Base-by-base conservation (phyloP, 2,113 vertebrate genomes). In the Geococcyx californianus region DNA sequence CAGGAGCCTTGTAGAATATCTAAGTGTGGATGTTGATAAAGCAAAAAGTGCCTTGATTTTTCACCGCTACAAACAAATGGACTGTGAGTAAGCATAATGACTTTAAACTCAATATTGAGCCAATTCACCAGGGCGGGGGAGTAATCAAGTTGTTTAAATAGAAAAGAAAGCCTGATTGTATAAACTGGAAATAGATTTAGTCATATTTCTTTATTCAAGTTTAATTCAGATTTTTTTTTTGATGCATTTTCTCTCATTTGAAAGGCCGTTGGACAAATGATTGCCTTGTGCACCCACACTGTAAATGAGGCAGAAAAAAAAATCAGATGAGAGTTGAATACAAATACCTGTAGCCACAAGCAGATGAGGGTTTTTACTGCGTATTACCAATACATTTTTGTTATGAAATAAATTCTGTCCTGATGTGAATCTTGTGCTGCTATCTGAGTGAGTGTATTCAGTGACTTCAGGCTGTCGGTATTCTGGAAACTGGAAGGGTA, bases 31-130 rank as follows among this genome's bases (percentile, higher is more conserved):
- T 70, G 93, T 99, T 92, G 99, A 99, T 90, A 99, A 99, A 97
- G 98, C 99, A 82, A 99, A 99, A 86, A 98, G 99, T 96, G 97
- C 99, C 96, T 97, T 99, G 97, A 97, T 99, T 90, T 98, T 98
- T 62, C 99, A 99, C 91, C 99, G 98, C 70, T 99, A 99, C 97
- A 99, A 99, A 97, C 99, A 99, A 89, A 98, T 98, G 94, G 98
- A 99, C 78, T 98, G 99, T 99, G 98, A 99, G 98, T 97, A 96
- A 91, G 94, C 82, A 89, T 94, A 93, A 91, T 80, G 80, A 75
- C 36, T 90, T 82, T 45, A 82, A 84, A 55, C 31, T 93, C 68
- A 64, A 3, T 51, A 40, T 20, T 47, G 18, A 42, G 7, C 28
- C 62, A n/a, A 29, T 70, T 70, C 25, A 58, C 20, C 12, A 0